Evolutionary conservation across 2,888 invertebrate genomes (phyloP), one percentile per base, ranked within the genome.

Genomic region (Microchrysa polita): DNA sequence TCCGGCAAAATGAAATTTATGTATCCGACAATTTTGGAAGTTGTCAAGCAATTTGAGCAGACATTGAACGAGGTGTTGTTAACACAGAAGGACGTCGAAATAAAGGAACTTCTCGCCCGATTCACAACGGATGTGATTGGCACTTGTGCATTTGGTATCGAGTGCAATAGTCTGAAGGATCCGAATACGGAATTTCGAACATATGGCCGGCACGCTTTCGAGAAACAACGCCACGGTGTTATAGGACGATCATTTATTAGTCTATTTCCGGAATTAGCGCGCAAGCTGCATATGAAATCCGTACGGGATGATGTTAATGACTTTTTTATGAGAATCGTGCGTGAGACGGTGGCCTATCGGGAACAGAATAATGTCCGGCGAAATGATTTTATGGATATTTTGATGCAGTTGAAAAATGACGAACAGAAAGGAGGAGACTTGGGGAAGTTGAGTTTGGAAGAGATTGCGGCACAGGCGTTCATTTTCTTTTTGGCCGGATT

Each of bases 401-500:
- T 76, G 10, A 73, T 76, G 10, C 72, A 74, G 22, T 52, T 74
- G 23, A 67, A 73, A 55, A 67, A 65, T 27, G 72, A 52, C n/a
- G 20, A 48, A 4, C 16, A 16, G 53, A n/a, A 10, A 16, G 48
- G 48, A 42, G 23, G 16, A 48, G 23, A 18, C 14, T 14, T 63
- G 0, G 69, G 72, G 0, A 74, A 82, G 1, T 79, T 88, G 0
- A 81, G 84, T 0, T 79, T 87, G 12, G 83, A 86, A 1, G 79
- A 88, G 44, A 76, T 89, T 5, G 83, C 86, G 0, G 85, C 88
- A 0, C 88, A 90, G 73, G 86, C 88, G 1, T 83, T 87, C 34
- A 79, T 87, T 0, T 88, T 90, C 77, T 87, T 87, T 74, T 74
- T 81, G 0, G 88, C 87, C 42, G 88, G 88, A 0, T 88, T 85